These are phyloP conservation scores for Emydura subglobosa DNA, from an alignment of 2,113 vertebrate genomes.

Conservation along the genomic window DNA sequence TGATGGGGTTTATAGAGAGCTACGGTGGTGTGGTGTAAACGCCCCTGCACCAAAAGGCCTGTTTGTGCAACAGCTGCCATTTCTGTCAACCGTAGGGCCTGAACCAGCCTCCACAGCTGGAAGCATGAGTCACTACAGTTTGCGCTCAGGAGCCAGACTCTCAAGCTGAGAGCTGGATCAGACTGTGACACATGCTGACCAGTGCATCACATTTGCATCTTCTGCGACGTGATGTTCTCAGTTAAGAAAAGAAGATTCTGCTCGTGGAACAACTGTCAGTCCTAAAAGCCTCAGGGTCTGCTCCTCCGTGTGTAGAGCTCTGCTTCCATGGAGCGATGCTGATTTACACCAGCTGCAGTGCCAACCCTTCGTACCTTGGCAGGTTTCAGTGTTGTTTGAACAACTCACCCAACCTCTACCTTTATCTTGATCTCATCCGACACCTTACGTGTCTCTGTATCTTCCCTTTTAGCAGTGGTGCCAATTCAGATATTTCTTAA, in stretches of 20 bases:
- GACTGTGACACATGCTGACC: background rate
- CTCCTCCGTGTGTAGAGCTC: background rate
- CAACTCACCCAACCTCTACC: background rate
- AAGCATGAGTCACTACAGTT: background rate
- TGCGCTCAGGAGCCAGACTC: background rate
- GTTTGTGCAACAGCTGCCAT: background rate
- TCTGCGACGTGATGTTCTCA: background rate
- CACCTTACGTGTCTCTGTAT: background rate
- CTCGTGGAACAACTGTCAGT: background rate
- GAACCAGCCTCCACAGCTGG: background rate
- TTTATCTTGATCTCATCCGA: background rate
- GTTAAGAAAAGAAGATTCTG: background rate
- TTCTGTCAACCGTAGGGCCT: background rate
- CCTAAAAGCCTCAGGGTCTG: background rate
- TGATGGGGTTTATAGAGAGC: background rate
- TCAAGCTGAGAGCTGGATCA: background rate
- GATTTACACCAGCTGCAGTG: background rate
- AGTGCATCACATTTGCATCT: background rate
- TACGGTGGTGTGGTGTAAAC: fast-evolving
- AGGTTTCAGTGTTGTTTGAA: background rate
- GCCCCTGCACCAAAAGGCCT: background rate
- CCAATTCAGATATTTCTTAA: background rate
- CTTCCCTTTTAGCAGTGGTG: background rate
- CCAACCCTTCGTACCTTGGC: background rate
- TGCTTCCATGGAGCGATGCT: background rate